Evolutionary conservation across 2,888 invertebrate species (phyloP), one percentile per base, ranked within the genome.

Genomic region (Dioctria rufipes): DNA sequence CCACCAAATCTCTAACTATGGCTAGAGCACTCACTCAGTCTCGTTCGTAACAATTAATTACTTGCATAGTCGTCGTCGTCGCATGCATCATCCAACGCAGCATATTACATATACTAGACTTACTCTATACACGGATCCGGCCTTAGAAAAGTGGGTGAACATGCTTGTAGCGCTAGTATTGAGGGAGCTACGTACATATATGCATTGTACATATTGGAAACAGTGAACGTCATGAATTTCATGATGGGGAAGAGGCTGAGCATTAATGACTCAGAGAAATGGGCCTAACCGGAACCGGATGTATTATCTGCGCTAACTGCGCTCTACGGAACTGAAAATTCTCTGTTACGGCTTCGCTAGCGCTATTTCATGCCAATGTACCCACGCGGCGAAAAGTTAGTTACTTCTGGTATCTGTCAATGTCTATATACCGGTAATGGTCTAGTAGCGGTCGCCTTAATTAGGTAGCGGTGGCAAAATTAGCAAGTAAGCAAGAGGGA

Each of bases 221-320:
- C 25, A 25, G 25, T 25, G 25, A 46, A 9, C 11, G n/a, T 66
- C n/a, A 66, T 66, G 43, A 39, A 65, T 40, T 37, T 11, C 86
- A 87, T 25, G 25, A n/a, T 4, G 63, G 49, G 80, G 66, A 58
- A 80, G 43, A 66, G 58, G 65, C 80, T 77, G 49, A 78, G 43
- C 80, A 83, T 82, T 82, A 83, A 83, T 83, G 81, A 83, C 80
- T 81, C 81, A 80, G 81, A 25, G 25, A 81, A 83, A 83, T 89
- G 88, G 89, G 89, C 88, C 87, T 88, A 89, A 89, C 89, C 89
- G 89, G 89, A 89, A 89, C 88, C 89, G 89, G 89, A 89, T 88
- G 88, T 88, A 89, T 89, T 89, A 89, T 89, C 88, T 88, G 88
- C 88, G 88, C 89, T 88, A 88, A 88, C 88, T 88, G 87, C 85